These are phyloP conservation scores for Baronia brevicornis DNA, from an alignment of 2,888 invertebrate species.

Conservation along the genomic window DNA sequence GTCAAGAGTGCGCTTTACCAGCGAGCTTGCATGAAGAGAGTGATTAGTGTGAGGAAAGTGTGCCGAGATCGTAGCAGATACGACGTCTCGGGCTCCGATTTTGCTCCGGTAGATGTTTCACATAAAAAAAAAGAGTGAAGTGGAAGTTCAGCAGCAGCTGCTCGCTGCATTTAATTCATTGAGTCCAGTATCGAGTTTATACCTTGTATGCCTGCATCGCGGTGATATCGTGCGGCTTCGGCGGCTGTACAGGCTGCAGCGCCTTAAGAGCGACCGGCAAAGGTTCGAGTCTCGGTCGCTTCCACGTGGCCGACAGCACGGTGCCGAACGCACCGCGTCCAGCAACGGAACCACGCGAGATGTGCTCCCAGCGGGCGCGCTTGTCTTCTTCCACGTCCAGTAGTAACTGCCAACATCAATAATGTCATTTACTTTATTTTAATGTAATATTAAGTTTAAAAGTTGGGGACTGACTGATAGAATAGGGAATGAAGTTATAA, in stretches of 20 bases:
- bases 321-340: constrained; percentile 99
- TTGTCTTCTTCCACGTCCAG: constrained; percentile 89
- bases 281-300: constrained; percentile 42
- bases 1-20: background rate
- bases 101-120: no score
- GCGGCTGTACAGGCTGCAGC: constrained; percentile 95
- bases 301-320: constrained; percentile 89
- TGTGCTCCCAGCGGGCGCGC: constrained; percentile 87
- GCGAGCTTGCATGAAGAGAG: no score
- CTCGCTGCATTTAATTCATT: no score
- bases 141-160: no score
- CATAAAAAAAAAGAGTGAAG: no score
- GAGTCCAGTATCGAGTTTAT: no score
- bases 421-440: background rate
- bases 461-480: no score
- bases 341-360: constrained; percentile 83
- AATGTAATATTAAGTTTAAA: no score
- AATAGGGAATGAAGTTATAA: no score
- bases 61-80: no score
- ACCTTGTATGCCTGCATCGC: constrained; percentile 59
- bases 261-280: constrained; percentile 90
- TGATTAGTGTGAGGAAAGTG: no score
- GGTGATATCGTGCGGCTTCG: constrained; percentile 29
- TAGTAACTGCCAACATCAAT: constrained; percentile 83
- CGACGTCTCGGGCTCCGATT: no score